These are phyloP conservation scores for Coregonus sp. DNA, from an alignment of 2,797 vertebrate genomes.

Conservation along the genomic window DNA sequence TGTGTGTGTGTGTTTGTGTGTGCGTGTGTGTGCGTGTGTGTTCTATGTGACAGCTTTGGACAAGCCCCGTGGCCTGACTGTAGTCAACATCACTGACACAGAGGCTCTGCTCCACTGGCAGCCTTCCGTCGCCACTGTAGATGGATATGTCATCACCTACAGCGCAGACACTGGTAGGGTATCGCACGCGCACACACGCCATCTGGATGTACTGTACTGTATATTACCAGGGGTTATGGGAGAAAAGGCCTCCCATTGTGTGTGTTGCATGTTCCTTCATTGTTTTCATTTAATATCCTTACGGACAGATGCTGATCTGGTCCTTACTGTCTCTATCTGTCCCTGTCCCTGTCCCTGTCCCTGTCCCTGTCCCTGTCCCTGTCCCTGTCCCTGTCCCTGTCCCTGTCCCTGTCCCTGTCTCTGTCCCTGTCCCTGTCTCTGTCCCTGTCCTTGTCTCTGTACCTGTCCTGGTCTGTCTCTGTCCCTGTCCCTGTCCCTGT, in stretches of 20 bases:
- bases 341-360: too few relatives aligned
- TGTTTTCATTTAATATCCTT: too few relatives aligned
- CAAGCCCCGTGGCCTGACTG: conserved; percentile 85
- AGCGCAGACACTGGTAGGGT: conserved; percentile 81
- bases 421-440: fast-evolving
- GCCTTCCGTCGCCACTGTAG: conserved; percentile 90
- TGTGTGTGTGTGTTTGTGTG: conserved; percentile 29
- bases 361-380: too few relatives aligned
- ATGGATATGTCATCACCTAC: conserved; percentile 91
- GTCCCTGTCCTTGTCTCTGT: too few relatives aligned
- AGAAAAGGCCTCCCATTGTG: too few relatives aligned
- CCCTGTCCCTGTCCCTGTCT: fast-evolving
- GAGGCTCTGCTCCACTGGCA: conserved; percentile 91
- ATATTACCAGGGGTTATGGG: neutral
- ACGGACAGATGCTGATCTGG: too few relatives aligned
- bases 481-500: too few relatives aligned
- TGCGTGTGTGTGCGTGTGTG: conserved; percentile 16
- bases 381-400: too few relatives aligned
- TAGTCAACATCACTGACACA: conserved; percentile 88
- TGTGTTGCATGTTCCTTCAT: too few relatives aligned
- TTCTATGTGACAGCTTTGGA: conserved; percentile 82
- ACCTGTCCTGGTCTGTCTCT: too few relatives aligned
- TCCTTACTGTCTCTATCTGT: too few relatives aligned
- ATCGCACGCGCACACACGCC: neutral
- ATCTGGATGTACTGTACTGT: conserved; percentile 3